These are phyloP conservation scores for Felis catus DNA, from an alignment of 2,113 vertebrate species.

Conservation along the genomic window DNA sequence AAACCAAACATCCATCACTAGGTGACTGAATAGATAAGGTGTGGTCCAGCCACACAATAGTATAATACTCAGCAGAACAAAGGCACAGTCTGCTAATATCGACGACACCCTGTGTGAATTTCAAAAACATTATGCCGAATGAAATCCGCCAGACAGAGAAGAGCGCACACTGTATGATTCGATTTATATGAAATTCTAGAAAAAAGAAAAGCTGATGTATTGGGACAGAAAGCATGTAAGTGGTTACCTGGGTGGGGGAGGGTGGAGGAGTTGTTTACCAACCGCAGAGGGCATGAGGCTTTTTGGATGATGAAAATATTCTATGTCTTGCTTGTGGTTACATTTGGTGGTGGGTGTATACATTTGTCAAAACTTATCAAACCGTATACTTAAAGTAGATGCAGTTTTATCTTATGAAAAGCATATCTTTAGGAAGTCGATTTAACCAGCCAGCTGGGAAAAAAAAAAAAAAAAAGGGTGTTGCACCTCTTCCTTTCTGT, in stretches of 20 bases:
- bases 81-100: background rate
- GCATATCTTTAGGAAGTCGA: background rate
- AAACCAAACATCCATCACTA: background rate
- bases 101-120: background rate
- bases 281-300: background rate
- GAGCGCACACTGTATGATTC: background rate
- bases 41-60: background rate
- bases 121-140: background rate
- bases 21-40: background rate
- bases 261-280: background rate
- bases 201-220: conserved; percentile 15
- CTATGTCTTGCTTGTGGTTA: background rate
- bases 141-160: background rate
- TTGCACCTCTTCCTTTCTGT: background rate
- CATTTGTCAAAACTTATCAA: conserved; percentile 4
- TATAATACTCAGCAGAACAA: background rate
- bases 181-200: background rate
- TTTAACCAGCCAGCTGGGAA: background rate
- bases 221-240: background rate
- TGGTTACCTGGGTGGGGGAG: background rate
- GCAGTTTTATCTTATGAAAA: conserved; percentile 37
- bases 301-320: background rate
- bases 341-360: background rate
- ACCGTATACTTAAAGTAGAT: background rate
- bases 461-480: background rate